Evolutionary conservation across 1,140 invertebrate species (phyloP).

Genomic region (Micrasema longulum): DNA sequence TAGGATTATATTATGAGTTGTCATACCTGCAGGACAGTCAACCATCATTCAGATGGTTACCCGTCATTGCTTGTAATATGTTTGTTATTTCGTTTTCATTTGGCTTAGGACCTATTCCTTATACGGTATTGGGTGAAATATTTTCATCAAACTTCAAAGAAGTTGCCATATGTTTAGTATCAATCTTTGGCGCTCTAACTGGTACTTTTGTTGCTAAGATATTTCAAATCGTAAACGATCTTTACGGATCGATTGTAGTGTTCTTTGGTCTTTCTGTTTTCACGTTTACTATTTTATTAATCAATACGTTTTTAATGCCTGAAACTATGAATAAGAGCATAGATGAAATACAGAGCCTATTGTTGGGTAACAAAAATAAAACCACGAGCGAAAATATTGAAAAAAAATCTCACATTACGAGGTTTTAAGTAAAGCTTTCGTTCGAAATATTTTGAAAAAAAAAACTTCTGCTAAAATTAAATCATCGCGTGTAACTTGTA

Average conservation of each 20-base stretch:
- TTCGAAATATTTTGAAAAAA: no score
- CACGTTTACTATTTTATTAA: constrained; percentile 29
- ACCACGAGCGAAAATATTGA: not conserved
- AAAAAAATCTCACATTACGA: constrained; percentile 6
- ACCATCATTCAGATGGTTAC: constrained; percentile 57
- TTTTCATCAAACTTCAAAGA: constrained; percentile 71
- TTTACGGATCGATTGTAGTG: constrained; percentile 29
- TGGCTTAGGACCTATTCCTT: constrained; percentile 75
- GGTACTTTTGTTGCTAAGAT: constrained; percentile 46
- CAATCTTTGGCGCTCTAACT: constrained; percentile 58
- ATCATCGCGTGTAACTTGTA: no score
- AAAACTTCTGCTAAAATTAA: no score
- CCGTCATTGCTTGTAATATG: constrained; percentile 42
- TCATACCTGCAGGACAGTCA: constrained; percentile 50
- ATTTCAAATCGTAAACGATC: constrained; percentile 52
- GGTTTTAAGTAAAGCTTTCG: no score
- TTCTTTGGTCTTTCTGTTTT: constrained; percentile 40
- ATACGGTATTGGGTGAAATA: constrained; percentile 75
- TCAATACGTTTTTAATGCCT: constrained; percentile 41
- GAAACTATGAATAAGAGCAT: constrained; percentile 53
- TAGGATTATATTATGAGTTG: constrained; percentile 55
- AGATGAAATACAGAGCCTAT: constrained; percentile 48
- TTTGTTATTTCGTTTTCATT: constrained; percentile 62
- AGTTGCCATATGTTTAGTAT: constrained; percentile 69
- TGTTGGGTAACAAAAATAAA: constrained; percentile 24